phyloP scores from a whole-genome alignment of 1,140 invertebrate species.

The Saccostrea cuccullata region DNA sequence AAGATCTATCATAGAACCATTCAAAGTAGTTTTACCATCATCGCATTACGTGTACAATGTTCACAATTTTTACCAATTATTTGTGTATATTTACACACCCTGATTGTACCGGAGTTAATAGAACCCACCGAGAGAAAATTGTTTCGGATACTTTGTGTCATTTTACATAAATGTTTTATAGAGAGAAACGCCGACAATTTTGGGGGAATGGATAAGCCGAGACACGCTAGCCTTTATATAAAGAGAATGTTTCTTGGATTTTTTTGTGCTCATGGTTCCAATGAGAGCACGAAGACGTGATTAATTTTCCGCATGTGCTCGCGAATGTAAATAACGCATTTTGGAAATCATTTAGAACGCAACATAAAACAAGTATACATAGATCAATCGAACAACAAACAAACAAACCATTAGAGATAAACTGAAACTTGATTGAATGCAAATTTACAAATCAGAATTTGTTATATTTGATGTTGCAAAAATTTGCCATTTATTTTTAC shows the following conservation, averaged over 20 bases:
- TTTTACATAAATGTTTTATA: no score
- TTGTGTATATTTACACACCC: no score
- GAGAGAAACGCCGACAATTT: background rate
- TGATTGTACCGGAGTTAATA: no score
- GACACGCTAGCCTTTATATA: background rate
- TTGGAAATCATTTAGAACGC: constrained; percentile 30
- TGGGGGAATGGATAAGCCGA: background rate
- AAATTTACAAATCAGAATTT: background rate
- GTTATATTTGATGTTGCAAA: no score
- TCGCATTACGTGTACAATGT: no score
- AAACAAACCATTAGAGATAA: background rate
- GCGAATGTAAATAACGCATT: background rate
- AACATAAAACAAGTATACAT: background rate
- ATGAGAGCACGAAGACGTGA: background rate
- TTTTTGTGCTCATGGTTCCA: background rate
- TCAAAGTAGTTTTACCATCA: no score
- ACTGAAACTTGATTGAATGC: background rate
- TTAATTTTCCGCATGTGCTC: background rate
- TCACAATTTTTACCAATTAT: no score
- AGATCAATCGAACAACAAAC: constrained; percentile 19
- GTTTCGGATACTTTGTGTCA: no score
- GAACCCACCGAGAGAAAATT: no score
- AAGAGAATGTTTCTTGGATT: background rate
- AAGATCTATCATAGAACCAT: no score
- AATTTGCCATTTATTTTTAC: no score